A percentile compares a stretch with the other conserved stretches of the same genome.
These are phyloP conservation scores for Yponomeuta sedellus DNA, from an alignment of 2,888 invertebrate genomes.

Conservation along the genomic window DNA sequence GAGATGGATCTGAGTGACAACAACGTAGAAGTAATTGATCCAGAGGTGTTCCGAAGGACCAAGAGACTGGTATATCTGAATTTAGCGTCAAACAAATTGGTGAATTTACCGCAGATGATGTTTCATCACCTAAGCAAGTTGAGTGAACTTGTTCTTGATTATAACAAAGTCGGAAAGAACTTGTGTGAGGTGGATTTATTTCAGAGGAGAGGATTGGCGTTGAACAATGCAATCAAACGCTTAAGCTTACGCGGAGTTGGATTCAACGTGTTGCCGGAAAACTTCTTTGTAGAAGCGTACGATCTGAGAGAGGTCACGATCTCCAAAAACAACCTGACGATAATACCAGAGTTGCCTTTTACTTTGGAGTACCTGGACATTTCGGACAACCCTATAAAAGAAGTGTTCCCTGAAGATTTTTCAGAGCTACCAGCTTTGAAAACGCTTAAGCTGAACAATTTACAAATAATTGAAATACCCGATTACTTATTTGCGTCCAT, in stretches of 20 bases:
- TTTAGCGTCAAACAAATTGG: constrained; percentile 60
- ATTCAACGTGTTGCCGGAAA: constrained; percentile 45
- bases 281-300: constrained; percentile 61
- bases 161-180: constrained; percentile 56
- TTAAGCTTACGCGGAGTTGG: constrained; percentile 51
- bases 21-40: constrained; percentile 46
- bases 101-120: constrained; percentile 46
- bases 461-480: constrained; percentile 69
- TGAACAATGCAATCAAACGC: constrained; percentile 47
- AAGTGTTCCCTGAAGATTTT: constrained; percentile 67
- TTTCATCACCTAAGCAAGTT: constrained; percentile 56
- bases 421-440: constrained; percentile 68
- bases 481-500: constrained; percentile 76
- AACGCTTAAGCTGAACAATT: constrained; percentile 73
- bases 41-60: constrained; percentile 49
- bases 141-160: constrained; percentile 57
- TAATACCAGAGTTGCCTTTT: constrained; percentile 74
- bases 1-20: constrained; percentile 62
- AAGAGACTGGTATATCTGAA: constrained; percentile 59
- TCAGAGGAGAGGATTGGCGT: constrained; percentile 51
- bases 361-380: constrained; percentile 77
- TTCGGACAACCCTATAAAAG: constrained; percentile 75
- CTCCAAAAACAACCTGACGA: constrained; percentile 71
- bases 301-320: constrained; percentile 62
- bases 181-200: constrained; percentile 49